Conservation (phyloP, 2,113 vertebrate species). For the Vireo altiloquus region DNA sequence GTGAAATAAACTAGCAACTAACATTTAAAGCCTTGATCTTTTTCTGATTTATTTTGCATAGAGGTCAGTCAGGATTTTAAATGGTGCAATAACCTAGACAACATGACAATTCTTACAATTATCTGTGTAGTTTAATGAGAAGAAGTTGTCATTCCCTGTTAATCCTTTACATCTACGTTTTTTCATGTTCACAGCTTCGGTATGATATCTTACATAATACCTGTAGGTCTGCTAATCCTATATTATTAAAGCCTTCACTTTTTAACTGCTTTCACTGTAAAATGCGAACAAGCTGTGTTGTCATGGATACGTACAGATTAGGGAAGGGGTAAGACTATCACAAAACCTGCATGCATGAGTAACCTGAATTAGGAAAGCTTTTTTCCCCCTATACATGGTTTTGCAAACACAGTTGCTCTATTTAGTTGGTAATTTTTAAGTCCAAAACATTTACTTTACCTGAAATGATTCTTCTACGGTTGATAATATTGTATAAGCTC, state of each 20-base stretch:
- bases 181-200: background rate
- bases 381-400: background rate
- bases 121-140: background rate
- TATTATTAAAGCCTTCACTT: background rate
- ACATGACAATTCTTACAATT: background rate
- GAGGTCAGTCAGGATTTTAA: background rate
- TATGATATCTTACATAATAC: background rate
- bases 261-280: background rate
- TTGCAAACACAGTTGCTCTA: background rate
- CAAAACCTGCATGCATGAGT: background rate
- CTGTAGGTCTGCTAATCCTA: background rate
- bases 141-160: background rate
- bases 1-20: background rate
- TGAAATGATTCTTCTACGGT: background rate
- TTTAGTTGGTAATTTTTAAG: background rate
- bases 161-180: background rate
- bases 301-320: conserved; percentile 17
- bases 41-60: background rate
- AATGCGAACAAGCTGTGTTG: background rate
- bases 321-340: background rate
- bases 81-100: background rate
- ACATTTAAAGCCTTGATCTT: background rate
- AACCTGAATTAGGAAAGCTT: background rate
- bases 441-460: background rate
- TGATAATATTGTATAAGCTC: background rate